These are phyloP conservation scores for Ptilodon capucinus DNA, from an alignment of 2,888 invertebrate species.

Conservation along the genomic window DNA sequence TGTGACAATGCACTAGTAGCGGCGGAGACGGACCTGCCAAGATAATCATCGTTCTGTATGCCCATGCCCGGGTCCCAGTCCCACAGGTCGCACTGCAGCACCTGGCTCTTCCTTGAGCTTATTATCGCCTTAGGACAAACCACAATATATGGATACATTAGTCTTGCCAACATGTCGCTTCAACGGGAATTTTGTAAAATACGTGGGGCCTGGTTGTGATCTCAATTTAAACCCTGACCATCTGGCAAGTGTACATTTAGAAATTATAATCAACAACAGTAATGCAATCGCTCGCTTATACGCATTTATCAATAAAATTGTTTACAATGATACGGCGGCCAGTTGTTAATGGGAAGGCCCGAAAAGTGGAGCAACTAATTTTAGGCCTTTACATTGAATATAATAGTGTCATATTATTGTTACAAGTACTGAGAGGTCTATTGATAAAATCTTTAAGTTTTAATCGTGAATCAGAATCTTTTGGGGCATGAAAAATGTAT, in stretches of 20 bases:
- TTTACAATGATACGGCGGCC: too few species aligned
- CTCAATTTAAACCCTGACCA: constrained; percentile 14
- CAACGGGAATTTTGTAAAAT: not conserved
- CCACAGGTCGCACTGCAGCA: constrained; percentile 89
- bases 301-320: too few species aligned
- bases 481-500: too few species aligned
- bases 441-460: too few species aligned
- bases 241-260: constrained; percentile 28
- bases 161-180: constrained; percentile 17
- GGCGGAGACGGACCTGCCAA: constrained; percentile 88
- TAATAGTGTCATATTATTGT: too few species aligned
- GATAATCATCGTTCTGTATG: constrained; percentile 90
- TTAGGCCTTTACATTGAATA: too few species aligned
- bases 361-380: too few species aligned
- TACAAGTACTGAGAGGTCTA: too few species aligned
- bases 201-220: constrained; percentile 3
- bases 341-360: too few species aligned
- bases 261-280: constrained; percentile 9
- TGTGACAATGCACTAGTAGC: constrained; percentile 40
- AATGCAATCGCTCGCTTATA: constrained; percentile 2
- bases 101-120: constrained; percentile 88
- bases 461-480: too few species aligned
- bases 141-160: constrained; percentile 50
- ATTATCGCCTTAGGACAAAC: constrained; percentile 87
- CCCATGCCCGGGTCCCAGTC: constrained; percentile 93